A percentile compares a stretch with the other conserved stretches of the same genome.
Evolutionary conservation across 2,113 vertebrate genomes (phyloP).

Genomic region (Bombycilla garrulus): DNA sequence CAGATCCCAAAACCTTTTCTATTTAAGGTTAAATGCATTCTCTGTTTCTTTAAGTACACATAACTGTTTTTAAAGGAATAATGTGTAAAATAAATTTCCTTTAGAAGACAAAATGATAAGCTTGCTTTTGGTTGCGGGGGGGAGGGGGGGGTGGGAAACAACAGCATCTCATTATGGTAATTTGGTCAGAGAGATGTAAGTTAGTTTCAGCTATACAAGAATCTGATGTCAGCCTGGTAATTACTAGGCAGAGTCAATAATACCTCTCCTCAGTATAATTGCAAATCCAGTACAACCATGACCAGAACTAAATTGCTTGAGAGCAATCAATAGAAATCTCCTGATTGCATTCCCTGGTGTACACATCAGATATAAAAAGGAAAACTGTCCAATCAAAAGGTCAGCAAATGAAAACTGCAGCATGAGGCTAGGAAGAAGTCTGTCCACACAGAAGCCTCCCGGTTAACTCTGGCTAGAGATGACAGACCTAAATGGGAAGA

Average conservation of each 20-base stretch:
- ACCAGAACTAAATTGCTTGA: slow-evolving; percentile 80
- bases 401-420: slow-evolving; percentile 70
- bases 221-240: slow-evolving; percentile 76
- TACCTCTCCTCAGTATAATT: slow-evolving; percentile 78
- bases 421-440: slow-evolving; percentile 32
- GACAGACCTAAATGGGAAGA: neutral
- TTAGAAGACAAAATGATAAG: neutral
- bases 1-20: neutral
- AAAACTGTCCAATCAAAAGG: slow-evolving; percentile 76
- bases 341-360: slow-evolving; percentile 72
- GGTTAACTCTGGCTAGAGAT: slow-evolving; percentile 6
- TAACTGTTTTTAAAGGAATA: neutral
- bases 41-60: neutral
- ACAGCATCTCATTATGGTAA: slow-evolving; percentile 43
- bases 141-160: neutral
- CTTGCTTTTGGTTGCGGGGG: neutral
- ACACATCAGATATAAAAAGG: slow-evolving; percentile 71
- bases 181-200: slow-evolving; percentile 47
- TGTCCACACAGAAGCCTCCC: neutral
- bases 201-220: slow-evolving; percentile 65
- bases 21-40: neutral
- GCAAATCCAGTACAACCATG: slow-evolving; percentile 81
- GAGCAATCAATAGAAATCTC: slow-evolving; percentile 79
- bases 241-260: slow-evolving; percentile 80
- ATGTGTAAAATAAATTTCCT: neutral